phyloP scores from a whole-genome alignment of 1,140 invertebrate species.

The Campoletis sonorensis region DNA sequence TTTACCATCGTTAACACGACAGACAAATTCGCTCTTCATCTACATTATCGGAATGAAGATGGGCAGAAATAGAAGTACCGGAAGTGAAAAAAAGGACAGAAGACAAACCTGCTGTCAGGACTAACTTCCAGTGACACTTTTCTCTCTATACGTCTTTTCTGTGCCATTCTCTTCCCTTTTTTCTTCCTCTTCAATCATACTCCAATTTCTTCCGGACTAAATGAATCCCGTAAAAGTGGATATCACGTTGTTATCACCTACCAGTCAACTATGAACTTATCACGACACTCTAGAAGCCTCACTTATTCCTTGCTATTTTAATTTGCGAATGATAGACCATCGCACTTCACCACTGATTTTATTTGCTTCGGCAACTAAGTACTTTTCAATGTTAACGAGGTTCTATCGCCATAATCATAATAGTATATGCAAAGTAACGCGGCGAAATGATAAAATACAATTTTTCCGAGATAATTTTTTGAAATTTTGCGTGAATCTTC shows the following conservation, averaged over 20 bases:
- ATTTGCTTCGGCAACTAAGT: no score
- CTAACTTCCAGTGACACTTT: background rate
- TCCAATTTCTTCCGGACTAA: background rate
- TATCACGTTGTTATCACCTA: background rate
- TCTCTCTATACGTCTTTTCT: background rate
- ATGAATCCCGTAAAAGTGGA: background rate
- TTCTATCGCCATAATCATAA: no score
- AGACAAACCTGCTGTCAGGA: background rate
- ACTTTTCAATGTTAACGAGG: no score
- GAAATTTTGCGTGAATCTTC: no score
- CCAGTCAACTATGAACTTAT: background rate
- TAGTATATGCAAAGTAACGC: no score
- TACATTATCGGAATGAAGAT: slow-evolving; percentile 18
- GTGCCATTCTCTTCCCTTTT: background rate
- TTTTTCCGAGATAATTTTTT: no score
- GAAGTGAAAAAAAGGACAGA: background rate
- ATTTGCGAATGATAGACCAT: background rate
- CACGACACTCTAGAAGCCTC: background rate
- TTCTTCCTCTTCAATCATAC: background rate
- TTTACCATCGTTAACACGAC: background rate
- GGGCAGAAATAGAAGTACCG: background rate
- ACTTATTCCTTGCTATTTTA: background rate
- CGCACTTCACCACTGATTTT: background rate
- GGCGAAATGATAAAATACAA: no score
- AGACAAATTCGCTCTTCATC: background rate